Conservation (phyloP, 2,113 vertebrate genomes). For the Grammomys surdaster region DNA sequence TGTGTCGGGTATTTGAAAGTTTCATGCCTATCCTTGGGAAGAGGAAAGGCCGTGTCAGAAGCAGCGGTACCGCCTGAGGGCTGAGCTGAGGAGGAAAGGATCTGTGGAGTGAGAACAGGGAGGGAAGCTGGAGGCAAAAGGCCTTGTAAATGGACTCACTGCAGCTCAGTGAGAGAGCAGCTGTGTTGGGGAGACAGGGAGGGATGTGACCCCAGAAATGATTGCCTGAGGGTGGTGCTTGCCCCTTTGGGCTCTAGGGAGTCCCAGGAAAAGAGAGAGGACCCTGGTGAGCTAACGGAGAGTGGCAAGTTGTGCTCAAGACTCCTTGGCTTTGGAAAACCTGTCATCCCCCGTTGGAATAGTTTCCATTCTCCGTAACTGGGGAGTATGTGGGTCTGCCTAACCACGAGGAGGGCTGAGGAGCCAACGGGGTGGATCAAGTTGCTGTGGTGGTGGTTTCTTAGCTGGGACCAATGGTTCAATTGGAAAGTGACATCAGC, state of each 20-base stretch:
- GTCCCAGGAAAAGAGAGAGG: neutral
- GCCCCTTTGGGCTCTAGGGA: neutral
- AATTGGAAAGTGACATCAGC: neutral
- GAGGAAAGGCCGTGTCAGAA: neutral
- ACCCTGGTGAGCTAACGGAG: slow-evolving; percentile 1
- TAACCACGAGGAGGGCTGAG: slow-evolving; percentile 79
- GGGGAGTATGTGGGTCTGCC: slow-evolving; percentile 75
- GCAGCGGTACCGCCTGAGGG: neutral
- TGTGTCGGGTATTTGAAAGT: slow-evolving; percentile 5
- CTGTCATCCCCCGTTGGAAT: slow-evolving; percentile 74
- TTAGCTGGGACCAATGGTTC: slow-evolving; percentile 39
- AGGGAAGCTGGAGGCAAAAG: neutral
- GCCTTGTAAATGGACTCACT: neutral
- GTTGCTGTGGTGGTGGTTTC: slow-evolving; percentile 69
- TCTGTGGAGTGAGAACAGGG: neutral
- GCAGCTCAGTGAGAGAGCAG: neutral
- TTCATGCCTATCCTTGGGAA: neutral
- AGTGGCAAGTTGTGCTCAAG: slow-evolving; percentile 53
- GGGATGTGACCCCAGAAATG: neutral
- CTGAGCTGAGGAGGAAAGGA: neutral
- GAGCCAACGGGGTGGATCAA: slow-evolving; percentile 70
- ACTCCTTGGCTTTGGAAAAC: slow-evolving; percentile 71
- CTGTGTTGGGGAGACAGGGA: neutral
- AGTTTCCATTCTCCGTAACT: slow-evolving; percentile 81
- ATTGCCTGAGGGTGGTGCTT: neutral